Conservation (phyloP, 1,140 invertebrate species). For the Pseudomyrmex sp. region DNA sequence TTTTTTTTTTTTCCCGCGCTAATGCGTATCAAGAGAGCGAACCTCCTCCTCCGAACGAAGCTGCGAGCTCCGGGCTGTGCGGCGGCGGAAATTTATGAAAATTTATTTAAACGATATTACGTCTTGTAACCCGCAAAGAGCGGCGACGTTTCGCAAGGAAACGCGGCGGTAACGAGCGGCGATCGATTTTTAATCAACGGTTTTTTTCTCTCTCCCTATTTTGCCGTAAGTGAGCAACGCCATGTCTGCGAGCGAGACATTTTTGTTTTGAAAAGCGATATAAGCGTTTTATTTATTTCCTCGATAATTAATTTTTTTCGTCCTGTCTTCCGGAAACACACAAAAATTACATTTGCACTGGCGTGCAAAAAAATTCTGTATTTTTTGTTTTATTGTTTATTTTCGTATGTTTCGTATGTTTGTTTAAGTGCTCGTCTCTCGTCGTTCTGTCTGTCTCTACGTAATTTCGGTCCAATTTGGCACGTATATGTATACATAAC, state of each 20-base stretch:
- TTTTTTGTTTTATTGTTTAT: neutral
- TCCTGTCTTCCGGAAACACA: neutral
- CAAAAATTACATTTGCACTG: too few relatives aligned
- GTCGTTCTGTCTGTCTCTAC: slow-evolving; percentile 43
- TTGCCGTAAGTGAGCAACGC: slow-evolving; percentile 10
- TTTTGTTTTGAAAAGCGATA: neutral
- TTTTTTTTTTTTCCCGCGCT: too few relatives aligned
- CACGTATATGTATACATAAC: slow-evolving; percentile 24
- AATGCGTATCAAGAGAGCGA: neutral
- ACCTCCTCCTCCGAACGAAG: neutral
- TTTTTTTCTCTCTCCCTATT: neutral
- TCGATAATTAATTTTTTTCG: neutral
- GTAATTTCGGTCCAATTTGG: neutral
- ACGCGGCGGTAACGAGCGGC: slow-evolving; percentile 30
- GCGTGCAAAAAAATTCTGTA: neutral
- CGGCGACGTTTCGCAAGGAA: slow-evolving; percentile 7
- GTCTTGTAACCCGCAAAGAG: slow-evolving; percentile 31
- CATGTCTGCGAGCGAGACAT: neutral
- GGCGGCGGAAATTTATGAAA: slow-evolving; percentile 42
- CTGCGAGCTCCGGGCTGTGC: slow-evolving; percentile 2
- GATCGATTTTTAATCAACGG: slow-evolving; percentile 49
- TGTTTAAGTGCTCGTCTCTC: neutral
- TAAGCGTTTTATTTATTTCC: neutral
- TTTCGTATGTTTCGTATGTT: neutral
- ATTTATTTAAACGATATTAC: slow-evolving; percentile 55